Percentiles rank a stretch among this genome's conserved stretches.
These are phyloP conservation scores for Semnopithecus entellus DNA, from an alignment of 2,113 vertebrate genomes.

Conservation along the genomic window DNA sequence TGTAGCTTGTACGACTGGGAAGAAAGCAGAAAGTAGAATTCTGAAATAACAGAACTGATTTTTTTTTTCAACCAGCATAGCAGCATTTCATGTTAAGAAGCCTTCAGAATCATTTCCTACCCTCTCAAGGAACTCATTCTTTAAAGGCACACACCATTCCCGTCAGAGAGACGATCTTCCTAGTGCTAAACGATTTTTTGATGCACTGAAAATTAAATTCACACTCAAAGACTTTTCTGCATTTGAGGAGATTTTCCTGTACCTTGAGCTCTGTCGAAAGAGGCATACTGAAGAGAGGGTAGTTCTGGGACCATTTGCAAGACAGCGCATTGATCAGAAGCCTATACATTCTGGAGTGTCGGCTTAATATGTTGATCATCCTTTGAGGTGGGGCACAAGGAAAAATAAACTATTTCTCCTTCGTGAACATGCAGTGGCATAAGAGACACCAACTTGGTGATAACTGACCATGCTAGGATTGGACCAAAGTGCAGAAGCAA, in stretches of 20 bases:
- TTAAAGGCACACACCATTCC: background rate
- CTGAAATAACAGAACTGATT: background rate
- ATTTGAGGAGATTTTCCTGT: accelerated
- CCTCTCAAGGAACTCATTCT: background rate
- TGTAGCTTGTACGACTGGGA: too few species aligned
- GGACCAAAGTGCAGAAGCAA: too few species aligned
- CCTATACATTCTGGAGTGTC: accelerated
- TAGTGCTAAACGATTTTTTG: background rate
- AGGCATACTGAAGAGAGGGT: background rate
- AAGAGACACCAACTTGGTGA: background rate
- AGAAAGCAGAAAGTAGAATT: background rate
- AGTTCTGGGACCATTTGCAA: background rate
- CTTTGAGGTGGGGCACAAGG: background rate
- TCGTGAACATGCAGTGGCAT: background rate
- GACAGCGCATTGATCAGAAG: background rate
- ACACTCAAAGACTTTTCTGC: background rate
- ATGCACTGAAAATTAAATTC: background rate
- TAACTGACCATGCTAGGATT: background rate
- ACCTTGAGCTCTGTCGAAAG: background rate
- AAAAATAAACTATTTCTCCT: background rate
- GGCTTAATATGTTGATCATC: background rate
- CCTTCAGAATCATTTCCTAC: accelerated
- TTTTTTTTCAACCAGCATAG: background rate
- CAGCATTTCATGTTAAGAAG: too few species aligned
- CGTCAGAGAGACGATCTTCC: background rate